Base-by-base conservation (phyloP, 2,113 vertebrate genomes). In the Micromys minutus region DNA sequence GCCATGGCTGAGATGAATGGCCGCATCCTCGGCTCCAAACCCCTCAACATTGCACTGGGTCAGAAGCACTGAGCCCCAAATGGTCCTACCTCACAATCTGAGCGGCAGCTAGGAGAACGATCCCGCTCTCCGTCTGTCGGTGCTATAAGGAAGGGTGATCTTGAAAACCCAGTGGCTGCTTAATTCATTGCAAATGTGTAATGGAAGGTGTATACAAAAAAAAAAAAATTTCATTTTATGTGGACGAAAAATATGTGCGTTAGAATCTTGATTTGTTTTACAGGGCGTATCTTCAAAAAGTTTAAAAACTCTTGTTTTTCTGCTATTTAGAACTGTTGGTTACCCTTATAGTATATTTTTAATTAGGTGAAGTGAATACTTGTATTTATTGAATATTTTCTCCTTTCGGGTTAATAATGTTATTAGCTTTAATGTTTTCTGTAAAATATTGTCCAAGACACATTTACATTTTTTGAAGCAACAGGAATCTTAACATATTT, bases 1-100 rank as follows among this genome's bases (percentile, higher is more conserved):
- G 97, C 97, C 1, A 67, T 96, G 96, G 47, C 93, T 1, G 95
- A 91, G 52, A 97, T 97, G 96, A 98, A 98, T 13, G 96, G 96
- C 26, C 94, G 79, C 0, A 3, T 95, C 17, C 17, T 97, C 50
- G 97, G 89, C 36, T 87, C 91, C 50, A 95, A 97, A 80, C 19
- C 94, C 0, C 89, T 98, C 39, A 67, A 65, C 76, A 87, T 97
- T 10, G 95, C 96, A 15, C 26, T 96, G 57, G 96, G 96, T 26
- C 96, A 95, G 84, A 79, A 34, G 13, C 83, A 79, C 11, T 93
- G 93, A 89, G 63, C 16, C 9, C 12, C 36, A 59, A 11, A 39
- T 9, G 29, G 3, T n/a, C 19, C 1, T 67, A 86, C 34, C 36
- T 57, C 69, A 2, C 59, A 52, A 77, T 16, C 39, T 31, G 11